A percentile compares a stretch with the other conserved stretches of the same genome.
Evolutionary conservation across 1,140 invertebrate species (phyloP).

Genomic region (Drosophila miranda): DNA sequence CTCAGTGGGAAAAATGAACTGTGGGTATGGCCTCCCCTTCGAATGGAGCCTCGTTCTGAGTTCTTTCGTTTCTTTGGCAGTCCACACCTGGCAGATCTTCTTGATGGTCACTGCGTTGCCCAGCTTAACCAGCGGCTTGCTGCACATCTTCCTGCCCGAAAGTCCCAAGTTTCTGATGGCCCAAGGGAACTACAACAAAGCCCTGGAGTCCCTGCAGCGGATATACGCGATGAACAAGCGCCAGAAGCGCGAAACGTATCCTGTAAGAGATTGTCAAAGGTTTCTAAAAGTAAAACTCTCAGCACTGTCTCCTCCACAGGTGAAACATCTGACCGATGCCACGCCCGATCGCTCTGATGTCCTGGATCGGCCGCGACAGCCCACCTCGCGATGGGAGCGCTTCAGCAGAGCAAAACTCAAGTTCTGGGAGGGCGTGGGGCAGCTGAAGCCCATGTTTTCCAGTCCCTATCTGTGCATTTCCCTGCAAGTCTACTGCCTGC

Average conservation of each 20-base stretch:
- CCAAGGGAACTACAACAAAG: constrained; percentile 86
- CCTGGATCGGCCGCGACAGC: neutral
- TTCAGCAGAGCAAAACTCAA: constrained; percentile 18
- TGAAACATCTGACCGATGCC: constrained; percentile 44
- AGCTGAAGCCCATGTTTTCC: constrained; percentile 64
- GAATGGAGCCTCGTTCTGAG: neutral
- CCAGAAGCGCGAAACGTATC: constrained; percentile 85
- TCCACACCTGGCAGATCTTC: constrained; percentile 90
- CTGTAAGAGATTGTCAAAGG: constrained; percentile 82
- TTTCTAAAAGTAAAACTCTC: too few species aligned
- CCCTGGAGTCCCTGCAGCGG: constrained; percentile 69
- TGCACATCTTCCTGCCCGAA: constrained; percentile 88
- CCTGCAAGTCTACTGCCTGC: constrained; percentile 49
- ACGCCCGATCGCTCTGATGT: constrained; percentile 32
- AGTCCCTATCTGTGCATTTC: constrained; percentile 57
- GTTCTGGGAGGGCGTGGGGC: constrained; percentile 37
- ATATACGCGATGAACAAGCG: constrained; percentile 84
- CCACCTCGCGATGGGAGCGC: neutral
- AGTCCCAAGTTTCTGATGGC: constrained; percentile 92
- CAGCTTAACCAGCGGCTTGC: constrained; percentile 85
- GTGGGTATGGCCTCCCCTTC: constrained; percentile 21
- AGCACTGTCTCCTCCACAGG: constrained; percentile 8
- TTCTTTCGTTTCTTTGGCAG: constrained; percentile 70
- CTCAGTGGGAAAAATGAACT: constrained; percentile 35
- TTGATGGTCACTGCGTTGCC: constrained; percentile 86